These are phyloP conservation scores for Stenotaenia linearis DNA, from an alignment of 2,888 invertebrate species.

Conservation along the genomic window DNA sequence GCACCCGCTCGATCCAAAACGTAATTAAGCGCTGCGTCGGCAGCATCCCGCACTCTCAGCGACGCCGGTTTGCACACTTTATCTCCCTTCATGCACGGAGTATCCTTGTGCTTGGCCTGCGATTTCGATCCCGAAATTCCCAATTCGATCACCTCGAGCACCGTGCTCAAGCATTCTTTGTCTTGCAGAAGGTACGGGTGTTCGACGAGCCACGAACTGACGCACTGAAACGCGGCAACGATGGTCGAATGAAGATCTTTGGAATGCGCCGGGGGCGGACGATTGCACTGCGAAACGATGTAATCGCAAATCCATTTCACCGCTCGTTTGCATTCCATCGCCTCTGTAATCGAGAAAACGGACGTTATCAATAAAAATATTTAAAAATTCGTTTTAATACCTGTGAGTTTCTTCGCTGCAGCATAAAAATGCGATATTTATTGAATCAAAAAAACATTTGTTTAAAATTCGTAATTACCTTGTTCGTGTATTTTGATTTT, in stretches of 20 bases:
- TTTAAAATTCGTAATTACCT: too few species aligned
- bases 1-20: slow-evolving; percentile 86
- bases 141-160: slow-evolving; percentile 92
- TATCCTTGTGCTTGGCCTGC: slow-evolving; percentile 73
- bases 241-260: slow-evolving; percentile 86
- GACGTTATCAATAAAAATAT: too few species aligned
- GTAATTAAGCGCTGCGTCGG: slow-evolving; percentile 83
- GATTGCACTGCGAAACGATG: slow-evolving; percentile 88
- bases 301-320: slow-evolving; percentile 98
- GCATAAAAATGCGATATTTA: not conserved
- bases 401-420: slow-evolving; percentile 33
- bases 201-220: slow-evolving; percentile 77
- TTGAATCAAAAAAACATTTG: not conserved
- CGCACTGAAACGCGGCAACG: slow-evolving; percentile 60
- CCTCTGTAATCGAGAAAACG: slow-evolving; percentile 65
- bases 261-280: slow-evolving; percentile 88
- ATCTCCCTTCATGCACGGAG: slow-evolving; percentile 86
- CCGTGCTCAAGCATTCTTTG: slow-evolving; percentile 83
- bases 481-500: slow-evolving; percentile 82
- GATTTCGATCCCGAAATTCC: slow-evolving; percentile 93
- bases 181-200: slow-evolving; percentile 86
- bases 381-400: not conserved
- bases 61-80: slow-evolving; percentile 96
- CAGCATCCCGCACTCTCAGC: slow-evolving; percentile 94
- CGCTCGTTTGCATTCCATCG: slow-evolving; percentile 80